Percentiles rank a stretch among this genome's conserved stretches.
Evolutionary conservation across 2,113 vertebrate genomes (phyloP).

Genomic region (Rhea americana): DNA sequence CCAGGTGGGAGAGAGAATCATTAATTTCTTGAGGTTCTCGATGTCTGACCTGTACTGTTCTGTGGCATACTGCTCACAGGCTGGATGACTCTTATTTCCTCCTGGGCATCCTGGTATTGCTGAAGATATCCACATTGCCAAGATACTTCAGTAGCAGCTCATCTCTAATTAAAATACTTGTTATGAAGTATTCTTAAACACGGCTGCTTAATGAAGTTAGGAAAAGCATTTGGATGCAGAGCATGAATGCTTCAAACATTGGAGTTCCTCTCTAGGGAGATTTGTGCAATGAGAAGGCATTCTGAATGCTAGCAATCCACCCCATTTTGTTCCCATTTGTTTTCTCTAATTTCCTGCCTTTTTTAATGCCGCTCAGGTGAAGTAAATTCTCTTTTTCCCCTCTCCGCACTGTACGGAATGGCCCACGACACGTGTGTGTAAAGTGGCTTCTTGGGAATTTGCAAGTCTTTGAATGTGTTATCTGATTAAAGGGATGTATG

Average conservation of each 20-base stretch:
- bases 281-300: conserved; percentile 58
- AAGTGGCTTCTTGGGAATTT: conserved; percentile 79
- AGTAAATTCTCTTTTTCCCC: not conserved
- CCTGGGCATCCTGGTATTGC: not conserved
- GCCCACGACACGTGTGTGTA: conserved; percentile 58
- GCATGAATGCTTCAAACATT: conserved; percentile 70
- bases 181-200: conserved; percentile 76
- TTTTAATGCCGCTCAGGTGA: conserved; percentile 8
- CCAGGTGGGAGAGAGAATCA: not conserved
- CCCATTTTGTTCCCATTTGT: conserved; percentile 62
- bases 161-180: conserved; percentile 78
- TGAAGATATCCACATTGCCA: not conserved
- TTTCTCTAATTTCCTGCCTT: conserved; percentile 58
- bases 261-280: conserved; percentile 73
- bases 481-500: conserved; percentile 78
- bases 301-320: conserved; percentile 52
- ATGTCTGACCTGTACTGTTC: not conserved
- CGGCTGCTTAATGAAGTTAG: conserved; percentile 78
- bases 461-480: conserved; percentile 74
- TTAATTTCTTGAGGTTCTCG: not conserved
- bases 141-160: conserved; percentile 1
- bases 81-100: not conserved
- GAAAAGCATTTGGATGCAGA: conserved; percentile 75
- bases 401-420: not conserved
- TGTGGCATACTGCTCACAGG: not conserved